A percentile compares a stretch with the other conserved stretches of the same genome.
Conservation (phyloP, 92 coral and sea anemone species). For the Siderastrea siderea region DNA sequence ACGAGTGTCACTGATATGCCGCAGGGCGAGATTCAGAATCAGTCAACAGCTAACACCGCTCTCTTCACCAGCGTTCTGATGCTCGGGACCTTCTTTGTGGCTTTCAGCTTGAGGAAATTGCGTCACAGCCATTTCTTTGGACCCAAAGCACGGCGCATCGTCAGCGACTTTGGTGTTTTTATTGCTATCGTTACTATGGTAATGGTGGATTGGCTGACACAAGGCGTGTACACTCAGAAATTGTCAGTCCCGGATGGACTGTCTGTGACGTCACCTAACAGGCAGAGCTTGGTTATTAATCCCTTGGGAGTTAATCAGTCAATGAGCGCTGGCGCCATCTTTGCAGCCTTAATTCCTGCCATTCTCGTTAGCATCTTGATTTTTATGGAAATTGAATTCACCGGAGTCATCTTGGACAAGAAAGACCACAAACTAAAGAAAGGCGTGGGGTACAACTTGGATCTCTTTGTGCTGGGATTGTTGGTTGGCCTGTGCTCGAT, state of each 20-base stretch:
- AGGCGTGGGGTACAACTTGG: slow-evolving; percentile 96
- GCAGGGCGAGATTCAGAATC: not conserved
- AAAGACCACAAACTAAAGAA: slow-evolving; percentile 97
- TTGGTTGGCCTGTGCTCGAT: slow-evolving; percentile 91
- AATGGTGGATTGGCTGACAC: slow-evolving; percentile 79
- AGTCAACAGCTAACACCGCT: slow-evolving; percentile 79
- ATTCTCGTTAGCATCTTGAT: slow-evolving; percentile 95
- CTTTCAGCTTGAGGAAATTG: slow-evolving; percentile 83
- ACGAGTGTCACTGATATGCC: slow-evolving; percentile 18
- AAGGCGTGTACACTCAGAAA: slow-evolving; percentile 76
- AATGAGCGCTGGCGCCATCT: slow-evolving; percentile 67
- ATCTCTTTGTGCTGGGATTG: slow-evolving; percentile 91
- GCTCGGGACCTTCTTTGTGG: slow-evolving; percentile 93
- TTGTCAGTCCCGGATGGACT: slow-evolving; percentile 87
- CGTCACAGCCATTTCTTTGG: slow-evolving; percentile 96
- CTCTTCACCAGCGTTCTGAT: slow-evolving; percentile 86
- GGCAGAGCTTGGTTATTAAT: slow-evolving; percentile 87
- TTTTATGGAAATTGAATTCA: slow-evolving; percentile 98
- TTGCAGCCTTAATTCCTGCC: slow-evolving; percentile 94
- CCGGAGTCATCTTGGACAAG: slow-evolving; percentile 95
- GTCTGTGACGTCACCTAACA: slow-evolving; percentile 78
- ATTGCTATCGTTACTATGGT: slow-evolving; percentile 96
- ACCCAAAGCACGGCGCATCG: slow-evolving; percentile 84
- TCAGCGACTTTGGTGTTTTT: slow-evolving; percentile 97
- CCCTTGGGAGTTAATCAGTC: slow-evolving; percentile 88